These are phyloP conservation scores for Leptoteleia sp. DNA, from an alignment of 1,140 invertebrate species.

Conservation along the genomic window DNA sequence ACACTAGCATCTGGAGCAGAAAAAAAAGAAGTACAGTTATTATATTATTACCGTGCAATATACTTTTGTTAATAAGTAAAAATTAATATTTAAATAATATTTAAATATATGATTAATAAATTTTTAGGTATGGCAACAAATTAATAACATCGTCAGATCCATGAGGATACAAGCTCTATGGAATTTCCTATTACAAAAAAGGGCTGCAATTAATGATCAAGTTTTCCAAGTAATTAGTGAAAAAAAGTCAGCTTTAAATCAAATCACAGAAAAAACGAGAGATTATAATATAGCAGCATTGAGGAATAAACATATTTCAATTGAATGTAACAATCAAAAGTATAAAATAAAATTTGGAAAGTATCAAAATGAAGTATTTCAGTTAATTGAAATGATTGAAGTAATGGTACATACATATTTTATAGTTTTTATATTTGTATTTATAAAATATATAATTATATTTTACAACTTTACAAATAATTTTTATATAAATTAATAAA, in stretches of 20 bases:
- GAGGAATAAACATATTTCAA: slow-evolving; percentile 69
- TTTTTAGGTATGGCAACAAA: slow-evolving; percentile 70
- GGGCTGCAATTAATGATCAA: slow-evolving; percentile 66
- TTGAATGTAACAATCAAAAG: slow-evolving; percentile 58
- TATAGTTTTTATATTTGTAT: not conserved
- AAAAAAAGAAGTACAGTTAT: slow-evolving; percentile 73
- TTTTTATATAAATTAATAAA: too few relatives aligned
- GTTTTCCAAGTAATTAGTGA: slow-evolving; percentile 65
- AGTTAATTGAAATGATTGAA: slow-evolving; percentile 55
- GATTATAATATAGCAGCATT: slow-evolving; percentile 69
- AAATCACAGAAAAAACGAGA: slow-evolving; percentile 38
- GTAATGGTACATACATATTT: slow-evolving; percentile 13
- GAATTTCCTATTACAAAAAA: slow-evolving; percentile 70
- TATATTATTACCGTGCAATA: too few relatives aligned
- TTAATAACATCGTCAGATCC: slow-evolving; percentile 66
- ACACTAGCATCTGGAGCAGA: slow-evolving; percentile 68
- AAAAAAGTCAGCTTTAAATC: slow-evolving; percentile 27
- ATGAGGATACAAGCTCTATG: slow-evolving; percentile 71
- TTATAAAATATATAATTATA: slow-evolving; percentile 3
- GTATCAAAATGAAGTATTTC: slow-evolving; percentile 56
- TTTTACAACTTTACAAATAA: too few relatives aligned
- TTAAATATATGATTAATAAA: too few relatives aligned
- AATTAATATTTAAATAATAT: slow-evolving; percentile 10
- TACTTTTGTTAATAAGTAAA: not conserved
- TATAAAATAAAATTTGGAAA: slow-evolving; percentile 51